Base-by-base conservation (phyloP, 2,888 invertebrate species). In the Drosophila cracens region DNA sequence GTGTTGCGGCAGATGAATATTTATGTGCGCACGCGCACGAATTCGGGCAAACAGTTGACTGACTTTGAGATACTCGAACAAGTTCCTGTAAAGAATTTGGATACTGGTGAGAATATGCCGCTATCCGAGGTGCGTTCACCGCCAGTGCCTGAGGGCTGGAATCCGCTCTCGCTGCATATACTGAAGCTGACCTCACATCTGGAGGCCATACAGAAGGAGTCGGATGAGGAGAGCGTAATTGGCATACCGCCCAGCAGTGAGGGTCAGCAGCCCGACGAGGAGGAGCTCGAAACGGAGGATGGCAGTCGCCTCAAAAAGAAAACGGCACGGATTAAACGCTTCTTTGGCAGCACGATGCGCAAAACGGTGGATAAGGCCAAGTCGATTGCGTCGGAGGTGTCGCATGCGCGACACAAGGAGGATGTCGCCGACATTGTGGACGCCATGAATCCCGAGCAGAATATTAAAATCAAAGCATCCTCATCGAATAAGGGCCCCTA, bases 401-500 rank as follows among this genome's bases (percentile, higher is more conserved):
- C 97, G 0, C 97, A 97, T 92, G 97, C 97, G n/a, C 94, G 97
- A 0, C 97, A 97, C 87, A 97, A 96, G 85, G 97, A 97, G 88
- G 97, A 97, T 91, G 96, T 97, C 2, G 96, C 96, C 56, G 97
- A 97, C 88, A 97, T 97, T 53, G 95, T 96, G 1, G 97, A 97
- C 91, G 97, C 97, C 74, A 96, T 96, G 64, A 94, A 96, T 92
- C 95, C 95, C 0, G 97, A 97, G 79, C 96, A 96, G 81, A 96
- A 95, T 90, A 97, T 97, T 81, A 97, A 98, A 94, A 95, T 99
- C 63, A 98, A 99, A 93, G 98, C 99, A 0, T 97, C 98, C 1
- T 98, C 97, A 90, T 98, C 98, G 68, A 98, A 99, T 93, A 99
- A 99, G 92, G 99, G 99, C 0, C 99, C 99, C 0, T 98, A 98